Conservation (phyloP, 1,140 invertebrate genomes). For the Tetragonula clypearis region DNA sequence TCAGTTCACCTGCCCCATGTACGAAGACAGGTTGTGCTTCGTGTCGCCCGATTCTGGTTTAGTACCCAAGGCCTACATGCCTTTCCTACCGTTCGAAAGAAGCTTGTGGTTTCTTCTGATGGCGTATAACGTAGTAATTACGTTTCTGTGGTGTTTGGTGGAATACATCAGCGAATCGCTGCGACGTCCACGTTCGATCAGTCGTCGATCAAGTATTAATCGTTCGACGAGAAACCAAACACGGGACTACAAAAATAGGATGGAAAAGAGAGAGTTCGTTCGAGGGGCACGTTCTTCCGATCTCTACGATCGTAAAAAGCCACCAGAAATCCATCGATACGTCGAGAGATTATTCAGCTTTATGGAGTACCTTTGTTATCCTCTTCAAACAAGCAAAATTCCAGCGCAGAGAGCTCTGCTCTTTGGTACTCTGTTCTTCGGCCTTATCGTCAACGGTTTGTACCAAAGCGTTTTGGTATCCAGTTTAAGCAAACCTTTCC, state of each 20-base stretch:
- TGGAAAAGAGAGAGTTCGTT: too few species aligned
- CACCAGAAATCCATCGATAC: conserved; percentile 43
- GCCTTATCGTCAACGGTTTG: conserved; percentile 54
- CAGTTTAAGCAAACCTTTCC: conserved; percentile 62
- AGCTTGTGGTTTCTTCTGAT: conserved; percentile 57
- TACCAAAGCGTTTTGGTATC: conserved; percentile 68
- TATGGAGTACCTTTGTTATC: conserved; percentile 46
- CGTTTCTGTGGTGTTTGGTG: conserved; percentile 53
- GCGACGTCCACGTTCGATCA: background rate
- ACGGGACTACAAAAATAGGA: too few species aligned
- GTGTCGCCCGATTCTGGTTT: conserved; percentile 57
- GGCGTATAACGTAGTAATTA: conserved; percentile 58
- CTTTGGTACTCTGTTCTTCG: conserved; percentile 58
- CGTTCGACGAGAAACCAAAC: background rate
- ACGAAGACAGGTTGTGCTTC: conserved; percentile 67
- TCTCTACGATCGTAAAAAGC: background rate
- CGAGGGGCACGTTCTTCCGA: background rate
- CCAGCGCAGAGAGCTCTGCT: conserved; percentile 56
- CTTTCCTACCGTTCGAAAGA: conserved; percentile 61
- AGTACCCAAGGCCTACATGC: conserved; percentile 68
- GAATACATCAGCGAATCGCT: conserved; percentile 20
- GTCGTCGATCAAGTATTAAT: background rate
- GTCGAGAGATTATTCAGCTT: conserved; percentile 31
- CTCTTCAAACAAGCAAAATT: conserved; percentile 16
- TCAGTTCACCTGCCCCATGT: conserved; percentile 57